Base-by-base conservation (phyloP, 2,888 invertebrate species). In the Zaprionus lineosus region DNA sequence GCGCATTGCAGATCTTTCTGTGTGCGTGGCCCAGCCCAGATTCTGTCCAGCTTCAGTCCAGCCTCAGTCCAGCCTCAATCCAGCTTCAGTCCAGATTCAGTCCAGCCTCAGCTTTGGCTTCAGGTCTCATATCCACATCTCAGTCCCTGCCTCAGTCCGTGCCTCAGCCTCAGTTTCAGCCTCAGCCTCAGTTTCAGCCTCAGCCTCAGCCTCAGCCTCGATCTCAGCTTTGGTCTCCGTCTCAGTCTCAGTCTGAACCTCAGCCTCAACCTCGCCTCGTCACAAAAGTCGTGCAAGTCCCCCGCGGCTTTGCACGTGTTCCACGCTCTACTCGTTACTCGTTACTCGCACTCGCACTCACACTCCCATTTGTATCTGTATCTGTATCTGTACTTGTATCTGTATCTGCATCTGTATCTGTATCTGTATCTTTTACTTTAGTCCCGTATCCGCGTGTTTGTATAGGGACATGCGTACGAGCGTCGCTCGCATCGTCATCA, bases 251-350 rank as follows among this genome's bases (percentile, higher is more conserved):
- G 28, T n/a, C 12, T 33, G 12, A 33, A 7, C 21, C 21, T 21
- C 7, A 40, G 19, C n/a, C 36, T 43, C 12, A 26, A 19, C 18
- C 18, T 62, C 15, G 46, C 60, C 39, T 47, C 66, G 67, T 69
- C 69, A 69, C 47, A 53, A 82, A 77, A 78, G 73, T 79, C 83
- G 84, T 83, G 83, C 78, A 74, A 79, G 85, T 88, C 86, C 89
- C 88, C 88, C 84, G 88, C 86, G 86, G 88, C 88, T 88, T 86
- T 88, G 88, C 88, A 89, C 88, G 89, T 89, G 88, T 89, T 84
- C 88, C 74, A 67, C 68, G 68, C 70, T 70, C 40, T 9, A 41
- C 39, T 60, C 53, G 26, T 41, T 44, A 16, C 58, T 58, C 55
- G 55, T 60, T 34, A 18, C 43, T 37, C 55, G 41, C 57, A 50